Percentiles rank a stretch among this genome's conserved stretches.
Evolutionary conservation across 2,113 vertebrate genomes (phyloP).

Genomic region (Morone chrysops): DNA sequence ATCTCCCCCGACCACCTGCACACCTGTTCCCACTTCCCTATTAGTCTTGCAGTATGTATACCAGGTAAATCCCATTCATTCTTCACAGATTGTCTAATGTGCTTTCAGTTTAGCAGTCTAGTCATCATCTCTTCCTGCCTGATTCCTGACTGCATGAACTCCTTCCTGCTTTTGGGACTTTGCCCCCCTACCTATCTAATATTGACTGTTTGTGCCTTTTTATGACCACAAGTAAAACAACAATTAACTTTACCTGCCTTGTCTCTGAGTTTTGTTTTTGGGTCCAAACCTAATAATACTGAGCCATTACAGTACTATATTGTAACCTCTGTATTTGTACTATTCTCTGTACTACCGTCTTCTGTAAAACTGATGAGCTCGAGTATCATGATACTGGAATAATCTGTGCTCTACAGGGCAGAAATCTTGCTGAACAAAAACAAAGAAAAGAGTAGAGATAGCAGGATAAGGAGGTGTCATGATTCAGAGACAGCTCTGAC

Average conservation of each 20-base stretch:
- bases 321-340: not conserved
- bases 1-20: not conserved
- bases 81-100: not conserved
- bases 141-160: not conserved
- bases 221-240: not conserved
- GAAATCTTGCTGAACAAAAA: not conserved
- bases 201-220: not conserved
- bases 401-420: not conserved
- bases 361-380: not conserved
- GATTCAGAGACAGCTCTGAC: slow-evolving; percentile 13
- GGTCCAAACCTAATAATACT: not conserved
- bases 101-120: not conserved
- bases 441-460: slow-evolving; percentile 15
- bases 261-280: not conserved
- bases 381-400: not conserved
- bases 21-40: not conserved
- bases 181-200: not conserved
- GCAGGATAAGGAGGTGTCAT: slow-evolving; percentile 13
- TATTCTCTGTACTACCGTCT: not conserved
- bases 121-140: not conserved
- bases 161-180: not conserved
- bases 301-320: not conserved
- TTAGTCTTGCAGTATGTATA: not conserved
- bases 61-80: not conserved
- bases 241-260: not conserved